Conservation (phyloP, 2,888 invertebrate genomes). For the Drosophila testacea region DNA sequence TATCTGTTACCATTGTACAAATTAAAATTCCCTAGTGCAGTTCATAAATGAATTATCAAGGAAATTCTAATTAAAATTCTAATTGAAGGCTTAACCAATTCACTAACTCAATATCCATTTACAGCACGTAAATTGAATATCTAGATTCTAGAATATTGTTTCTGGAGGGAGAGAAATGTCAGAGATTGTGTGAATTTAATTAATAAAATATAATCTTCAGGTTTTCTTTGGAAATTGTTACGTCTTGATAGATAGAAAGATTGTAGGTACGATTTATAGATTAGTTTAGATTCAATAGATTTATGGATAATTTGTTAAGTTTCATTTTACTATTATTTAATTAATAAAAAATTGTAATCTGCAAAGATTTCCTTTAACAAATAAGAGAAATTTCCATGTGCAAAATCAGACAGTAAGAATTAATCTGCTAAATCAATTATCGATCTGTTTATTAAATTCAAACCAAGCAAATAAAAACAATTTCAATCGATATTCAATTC, state of each 20-base stretch:
- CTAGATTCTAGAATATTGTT: not conserved
- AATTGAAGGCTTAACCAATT: conserved; percentile 25
- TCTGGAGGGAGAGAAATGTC: not conserved
- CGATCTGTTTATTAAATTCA: too few species aligned
- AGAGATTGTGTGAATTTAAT: conserved; percentile 7
- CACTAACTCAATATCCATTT: conserved; percentile 33
- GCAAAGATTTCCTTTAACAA: too few species aligned
- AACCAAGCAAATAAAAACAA: not conserved
- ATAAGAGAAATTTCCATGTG: too few species aligned
- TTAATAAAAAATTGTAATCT: too few species aligned
- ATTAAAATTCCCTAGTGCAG: conserved; percentile 19
- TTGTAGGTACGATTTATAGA: too few species aligned
- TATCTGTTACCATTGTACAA: conserved; percentile 17
- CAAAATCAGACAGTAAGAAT: too few species aligned
- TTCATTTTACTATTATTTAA: too few species aligned
- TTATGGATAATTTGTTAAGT: too few species aligned
- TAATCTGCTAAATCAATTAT: too few species aligned
- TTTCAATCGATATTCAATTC: not conserved
- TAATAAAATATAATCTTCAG: not conserved
- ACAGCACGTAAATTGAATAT: conserved; percentile 3
- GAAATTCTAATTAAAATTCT: conserved; percentile 32
- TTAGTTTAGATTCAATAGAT: too few species aligned
- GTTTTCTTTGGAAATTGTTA: not conserved
- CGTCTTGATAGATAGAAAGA: too few species aligned
- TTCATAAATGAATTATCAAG: conserved; percentile 19